A percentile compares a stretch with the other conserved stretches of the same genome.
These are phyloP conservation scores for Rhynchotus rufescens DNA, from an alignment of 2,797 vertebrate species.

Conservation along the genomic window DNA sequence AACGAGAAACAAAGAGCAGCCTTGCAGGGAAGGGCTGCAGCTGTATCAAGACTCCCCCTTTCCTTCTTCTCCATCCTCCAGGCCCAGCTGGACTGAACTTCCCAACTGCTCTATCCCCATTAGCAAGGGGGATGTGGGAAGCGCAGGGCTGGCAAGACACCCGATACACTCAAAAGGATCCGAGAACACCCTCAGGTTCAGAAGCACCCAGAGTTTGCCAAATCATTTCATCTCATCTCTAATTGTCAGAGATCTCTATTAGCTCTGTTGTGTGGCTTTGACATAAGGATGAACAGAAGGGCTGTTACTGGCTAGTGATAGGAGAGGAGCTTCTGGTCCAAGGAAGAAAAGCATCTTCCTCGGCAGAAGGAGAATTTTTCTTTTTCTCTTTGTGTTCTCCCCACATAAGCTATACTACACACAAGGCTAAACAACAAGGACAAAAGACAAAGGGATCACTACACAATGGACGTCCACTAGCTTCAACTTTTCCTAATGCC, in stretches of 20 bases:
- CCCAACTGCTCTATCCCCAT: constrained; percentile 20
- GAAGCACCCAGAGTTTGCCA: constrained; percentile 8
- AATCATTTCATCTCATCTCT: constrained; percentile 54
- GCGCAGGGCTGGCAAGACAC: background rate
- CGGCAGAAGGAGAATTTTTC: constrained; percentile 56
- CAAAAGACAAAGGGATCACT: constrained; percentile 34
- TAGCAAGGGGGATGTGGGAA: background rate
- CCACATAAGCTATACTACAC: background rate
- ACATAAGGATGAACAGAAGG: constrained; percentile 83
- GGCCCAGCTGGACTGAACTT: constrained; percentile 34
- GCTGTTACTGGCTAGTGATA: constrained; percentile 79
- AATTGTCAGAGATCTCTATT: constrained; percentile 76
- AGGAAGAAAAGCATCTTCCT: constrained; percentile 69
- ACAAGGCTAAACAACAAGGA: background rate
- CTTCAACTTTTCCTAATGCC: background rate
- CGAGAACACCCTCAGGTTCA: constrained; percentile 24
- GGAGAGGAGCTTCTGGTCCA: constrained; percentile 78
- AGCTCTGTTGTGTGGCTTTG: constrained; percentile 71
- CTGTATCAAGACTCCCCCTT: constrained; percentile 31
- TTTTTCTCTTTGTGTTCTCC: background rate
- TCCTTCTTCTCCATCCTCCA: background rate
- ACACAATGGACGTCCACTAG: background rate
- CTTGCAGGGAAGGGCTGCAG: background rate
- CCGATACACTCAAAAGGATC: background rate
- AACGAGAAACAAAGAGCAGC: constrained; percentile 42